Evolutionary conservation across 2,888 invertebrate genomes (phyloP), one percentile per base, ranked within the genome.

Genomic region (Eupithecia inturbata): DNA sequence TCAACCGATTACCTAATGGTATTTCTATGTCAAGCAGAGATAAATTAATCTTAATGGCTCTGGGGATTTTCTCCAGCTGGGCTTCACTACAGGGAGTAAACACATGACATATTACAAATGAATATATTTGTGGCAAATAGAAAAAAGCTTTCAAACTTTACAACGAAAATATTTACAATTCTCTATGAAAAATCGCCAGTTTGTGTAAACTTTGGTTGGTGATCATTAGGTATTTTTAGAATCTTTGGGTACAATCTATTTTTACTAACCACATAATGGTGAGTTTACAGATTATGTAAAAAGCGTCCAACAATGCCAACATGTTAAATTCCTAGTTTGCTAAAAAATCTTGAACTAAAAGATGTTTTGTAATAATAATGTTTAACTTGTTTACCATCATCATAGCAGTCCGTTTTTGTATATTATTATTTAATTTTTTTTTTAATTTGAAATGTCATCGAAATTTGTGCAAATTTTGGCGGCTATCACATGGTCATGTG

Each of bases 211-310:
- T 57, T 57, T 57, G 26, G 57, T 22, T 26, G 57, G 26, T 57
- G 57, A 26, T 53, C 53, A 53, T 53, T 53, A 22, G 53, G 7
- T 57, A 57, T 57, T 57, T 57, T 57, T 57, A 57, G 57, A 10
- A 22, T 22, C 10, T 53, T 53, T 53, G 49, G 49, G 49, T 53
- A 10, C 49, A 57, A 26, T 26, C 57, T 57, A 57, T 57, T 57
- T 57, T 57, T 26, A 57, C 57, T 26, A 26, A 57, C 22, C 22
- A 57, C 14, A 26, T 57, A 57, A 26, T 57, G 12, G 57, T 57
- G 14, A 57, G 22, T 26, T 53, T 22, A 22, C 22, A 53, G 22
- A 53, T 53, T 53, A 22, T 53, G 57, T 57, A 57, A 57, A 0
- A 26, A 57, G 12, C 57, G 26, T 57, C 1, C 12, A 10, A 57